Evolutionary conservation across 2,113 vertebrate genomes (phyloP).

Genomic region (Mola mola): DNA sequence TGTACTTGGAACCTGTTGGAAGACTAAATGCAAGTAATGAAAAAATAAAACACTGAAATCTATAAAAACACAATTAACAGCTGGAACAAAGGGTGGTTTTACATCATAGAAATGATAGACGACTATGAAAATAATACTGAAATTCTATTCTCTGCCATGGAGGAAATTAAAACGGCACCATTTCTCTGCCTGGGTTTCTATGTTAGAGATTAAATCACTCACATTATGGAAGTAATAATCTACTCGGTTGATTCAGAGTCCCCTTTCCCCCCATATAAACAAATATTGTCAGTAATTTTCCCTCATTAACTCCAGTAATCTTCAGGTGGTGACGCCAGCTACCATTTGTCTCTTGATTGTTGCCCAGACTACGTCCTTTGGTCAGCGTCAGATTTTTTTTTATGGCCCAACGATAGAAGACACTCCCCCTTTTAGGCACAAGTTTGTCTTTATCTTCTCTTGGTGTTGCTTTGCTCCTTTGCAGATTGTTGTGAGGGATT

Average conservation of each 20-base stretch:
- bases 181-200: background rate
- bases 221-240: conserved; percentile 18
- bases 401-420: too few species aligned
- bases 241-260: conserved; percentile 16
- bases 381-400: too few species aligned
- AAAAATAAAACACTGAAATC: conserved; percentile 22
- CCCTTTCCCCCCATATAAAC: conserved; percentile 14
- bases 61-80: conserved; percentile 36
- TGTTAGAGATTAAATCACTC: conserved; percentile 31
- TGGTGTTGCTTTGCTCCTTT: too few species aligned
- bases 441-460: too few species aligned
- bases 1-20: conserved; percentile 11
- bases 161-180: conserved; percentile 3
- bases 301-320: conserved; percentile 14
- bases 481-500: too few species aligned
- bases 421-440: too few species aligned
- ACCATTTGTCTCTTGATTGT: background rate
- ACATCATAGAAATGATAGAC: conserved; percentile 14
- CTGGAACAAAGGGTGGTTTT: conserved; percentile 13
- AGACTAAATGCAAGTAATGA: conserved; percentile 24
- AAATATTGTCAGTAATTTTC: conserved; percentile 8
- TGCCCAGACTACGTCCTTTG: background rate
- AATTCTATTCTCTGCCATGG: background rate
- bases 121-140: conserved; percentile 21
- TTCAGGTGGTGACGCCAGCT: background rate